Percentiles rank a stretch among this genome's conserved stretches.
These are phyloP conservation scores for Hyposoter dolosus DNA, from an alignment of 2,888 invertebrate species.

Conservation along the genomic window DNA sequence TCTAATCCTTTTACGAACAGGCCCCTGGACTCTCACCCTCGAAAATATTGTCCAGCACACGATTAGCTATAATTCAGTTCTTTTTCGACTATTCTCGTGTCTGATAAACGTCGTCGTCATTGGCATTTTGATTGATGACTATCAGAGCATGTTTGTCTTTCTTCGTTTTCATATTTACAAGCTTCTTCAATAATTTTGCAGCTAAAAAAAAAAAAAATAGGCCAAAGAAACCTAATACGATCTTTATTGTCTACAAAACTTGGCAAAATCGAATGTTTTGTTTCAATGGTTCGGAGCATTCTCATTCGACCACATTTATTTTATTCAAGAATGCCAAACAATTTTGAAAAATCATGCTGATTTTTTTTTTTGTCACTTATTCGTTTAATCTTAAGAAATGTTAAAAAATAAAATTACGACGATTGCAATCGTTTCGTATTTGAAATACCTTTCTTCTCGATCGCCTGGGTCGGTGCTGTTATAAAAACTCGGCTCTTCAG, in stretches of 20 bases:
- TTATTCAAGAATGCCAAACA: not conserved
- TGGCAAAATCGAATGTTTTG: not conserved
- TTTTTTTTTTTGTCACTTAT: not conserved
- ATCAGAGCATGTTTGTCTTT: not conserved
- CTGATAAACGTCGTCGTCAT: not conserved
- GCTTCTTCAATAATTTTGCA: not conserved
- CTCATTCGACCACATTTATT: not conserved
- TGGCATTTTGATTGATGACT: not conserved
- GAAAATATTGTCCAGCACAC: not conserved
- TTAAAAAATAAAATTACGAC: not conserved
- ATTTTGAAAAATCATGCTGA: not conserved
- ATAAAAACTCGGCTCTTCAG: conserved; percentile 93
- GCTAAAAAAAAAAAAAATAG: not conserved
- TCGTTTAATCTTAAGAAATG: not conserved
- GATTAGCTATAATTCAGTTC: not conserved
- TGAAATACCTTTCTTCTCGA: conserved; percentile 91
- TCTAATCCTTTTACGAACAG: not conserved
- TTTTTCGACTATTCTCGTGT: not conserved
- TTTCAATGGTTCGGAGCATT: not conserved
- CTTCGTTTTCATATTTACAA: not conserved
- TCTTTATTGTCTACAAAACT: not conserved
- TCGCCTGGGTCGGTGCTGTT: conserved; percentile 89
- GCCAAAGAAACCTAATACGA: not conserved
- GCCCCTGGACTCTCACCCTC: not conserved
- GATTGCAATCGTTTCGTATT: not conserved